phyloP scores from a whole-genome alignment of 2,888 invertebrate species.

The Pseudanteris insignis region DNA sequence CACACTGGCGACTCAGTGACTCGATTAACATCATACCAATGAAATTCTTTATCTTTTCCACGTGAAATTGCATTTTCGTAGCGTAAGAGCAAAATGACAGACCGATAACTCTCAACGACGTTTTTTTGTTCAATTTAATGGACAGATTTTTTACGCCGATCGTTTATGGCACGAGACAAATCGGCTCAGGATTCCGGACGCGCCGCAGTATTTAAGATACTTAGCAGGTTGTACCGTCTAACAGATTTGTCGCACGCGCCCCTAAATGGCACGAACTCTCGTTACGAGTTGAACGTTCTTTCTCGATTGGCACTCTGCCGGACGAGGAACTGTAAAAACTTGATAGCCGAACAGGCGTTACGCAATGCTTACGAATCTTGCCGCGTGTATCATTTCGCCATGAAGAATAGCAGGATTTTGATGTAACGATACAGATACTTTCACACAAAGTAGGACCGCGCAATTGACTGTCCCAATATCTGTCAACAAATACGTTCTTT shows the following conservation, averaged over 20 bases:
- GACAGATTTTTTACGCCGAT: conserved; percentile 47
- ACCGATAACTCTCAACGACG: conserved; percentile 1
- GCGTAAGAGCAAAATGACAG: conserved; percentile 16
- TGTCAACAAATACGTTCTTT: conserved; percentile 54
- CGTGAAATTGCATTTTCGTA: conserved; percentile 25
- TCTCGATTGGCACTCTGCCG: conserved; percentile 42
- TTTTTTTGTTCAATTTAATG: conserved; percentile 32
- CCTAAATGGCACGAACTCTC: conserved; percentile 56
- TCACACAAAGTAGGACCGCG: conserved; percentile 6
- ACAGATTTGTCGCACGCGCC: conserved; percentile 62
- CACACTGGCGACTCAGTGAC: conserved; percentile 48
- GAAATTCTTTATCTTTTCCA: conserved; percentile 47
- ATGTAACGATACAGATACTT: conserved; percentile 12
- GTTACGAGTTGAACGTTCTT: conserved; percentile 38
- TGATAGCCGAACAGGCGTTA: conserved; percentile 46
- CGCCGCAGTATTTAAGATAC: conserved; percentile 62
- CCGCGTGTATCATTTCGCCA: conserved; percentile 17
- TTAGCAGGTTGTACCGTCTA: conserved; percentile 49
- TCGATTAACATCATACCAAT: conserved; percentile 52
- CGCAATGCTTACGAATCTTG: conserved; percentile 39
- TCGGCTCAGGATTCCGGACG: conserved; percentile 62
- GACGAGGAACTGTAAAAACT: conserved; percentile 52
- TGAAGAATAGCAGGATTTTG: conserved; percentile 18
- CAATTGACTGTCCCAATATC: not conserved
- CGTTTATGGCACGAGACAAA: conserved; percentile 60